Percentiles rank a stretch among this genome's conserved stretches.
These are phyloP conservation scores for Scotopteryx bipunctaria DNA, from an alignment of 2,888 invertebrate genomes.

Conservation along the genomic window DNA sequence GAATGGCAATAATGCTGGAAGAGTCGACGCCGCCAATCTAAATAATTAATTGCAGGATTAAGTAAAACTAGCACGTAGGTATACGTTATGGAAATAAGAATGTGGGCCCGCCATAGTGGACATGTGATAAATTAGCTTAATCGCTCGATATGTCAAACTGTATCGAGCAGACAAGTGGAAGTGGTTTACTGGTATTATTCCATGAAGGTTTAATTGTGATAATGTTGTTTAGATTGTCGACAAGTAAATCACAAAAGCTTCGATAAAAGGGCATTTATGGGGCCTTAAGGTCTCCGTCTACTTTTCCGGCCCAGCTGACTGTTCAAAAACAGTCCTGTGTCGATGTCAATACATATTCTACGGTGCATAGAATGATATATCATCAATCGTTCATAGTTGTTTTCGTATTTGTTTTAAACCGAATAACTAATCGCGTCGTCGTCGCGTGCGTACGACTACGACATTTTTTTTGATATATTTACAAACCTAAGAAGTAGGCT, in stretches of 20 bases:
- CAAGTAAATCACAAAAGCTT: neutral
- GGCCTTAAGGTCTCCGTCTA: no score
- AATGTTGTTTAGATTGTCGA: neutral
- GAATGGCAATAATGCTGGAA: constrained; percentile 9
- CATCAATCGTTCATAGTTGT: no score
- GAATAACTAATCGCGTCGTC: no score
- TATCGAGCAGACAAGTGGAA: constrained; percentile 13
- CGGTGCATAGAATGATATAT: no score
- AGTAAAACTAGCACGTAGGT: constrained; percentile 7
- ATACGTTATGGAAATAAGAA: constrained; percentile 24
- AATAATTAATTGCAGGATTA: constrained; percentile 20
- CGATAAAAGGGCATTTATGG: neutral
- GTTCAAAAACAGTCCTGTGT: no score
- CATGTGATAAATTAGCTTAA: constrained; percentile 22
- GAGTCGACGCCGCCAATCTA: constrained; percentile 12
- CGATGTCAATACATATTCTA: no score
- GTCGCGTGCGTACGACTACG: no score
- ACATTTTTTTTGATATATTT: no score
- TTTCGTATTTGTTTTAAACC: no score
- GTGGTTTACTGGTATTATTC: neutral
- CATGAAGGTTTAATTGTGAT: neutral
- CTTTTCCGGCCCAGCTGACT: no score
- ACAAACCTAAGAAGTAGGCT: no score
- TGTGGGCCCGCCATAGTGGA: constrained; percentile 21
- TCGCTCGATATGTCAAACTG: constrained; percentile 22